A percentile compares a stretch with the other conserved stretches of the same genome.
Evolutionary conservation across 2,888 invertebrate genomes (phyloP).

Genomic region (Asteroscopus sphinx): DNA sequence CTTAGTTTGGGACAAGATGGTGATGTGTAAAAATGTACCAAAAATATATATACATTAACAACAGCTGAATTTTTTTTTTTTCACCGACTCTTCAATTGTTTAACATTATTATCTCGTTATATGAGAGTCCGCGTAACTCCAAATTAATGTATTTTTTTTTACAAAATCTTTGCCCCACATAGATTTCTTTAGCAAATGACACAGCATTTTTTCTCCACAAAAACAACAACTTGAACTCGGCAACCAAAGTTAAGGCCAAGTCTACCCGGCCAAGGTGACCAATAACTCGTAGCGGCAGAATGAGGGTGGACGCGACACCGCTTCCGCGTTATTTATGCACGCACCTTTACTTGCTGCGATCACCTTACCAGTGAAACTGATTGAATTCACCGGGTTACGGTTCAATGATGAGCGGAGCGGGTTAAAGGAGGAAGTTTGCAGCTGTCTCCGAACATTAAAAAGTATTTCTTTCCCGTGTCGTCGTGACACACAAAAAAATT

Average conservation of each 20-base stretch:
- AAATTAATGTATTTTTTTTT: no score
- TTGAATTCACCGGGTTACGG: constrained; percentile 72
- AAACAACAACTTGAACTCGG: neutral
- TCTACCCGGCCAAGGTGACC: constrained; percentile 50
- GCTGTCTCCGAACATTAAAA: no score
- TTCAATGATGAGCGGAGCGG: constrained; percentile 57
- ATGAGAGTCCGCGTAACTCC: no score
- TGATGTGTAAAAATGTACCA: no score
- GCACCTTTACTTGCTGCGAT: constrained; percentile 72
- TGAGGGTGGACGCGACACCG: constrained; percentile 66
- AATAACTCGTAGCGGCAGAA: constrained; percentile 55
- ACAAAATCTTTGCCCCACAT: no score
- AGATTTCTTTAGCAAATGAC: no score
- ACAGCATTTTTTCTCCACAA: neutral
- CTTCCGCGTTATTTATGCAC: constrained; percentile 82
- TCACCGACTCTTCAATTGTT: no score
- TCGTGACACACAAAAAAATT: no score
- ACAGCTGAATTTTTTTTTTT: no score
- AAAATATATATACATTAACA: no score
- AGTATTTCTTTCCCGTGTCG: neutral
- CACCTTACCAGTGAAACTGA: constrained; percentile 80
- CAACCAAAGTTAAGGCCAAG: constrained; percentile 33
- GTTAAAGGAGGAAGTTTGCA: neutral
- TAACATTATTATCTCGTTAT: no score
- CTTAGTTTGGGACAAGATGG: no score